Percentiles rank a stretch among this genome's conserved stretches.
Conservation (phyloP, 2,113 vertebrate genomes). For the Ceuthmochares aereus region DNA sequence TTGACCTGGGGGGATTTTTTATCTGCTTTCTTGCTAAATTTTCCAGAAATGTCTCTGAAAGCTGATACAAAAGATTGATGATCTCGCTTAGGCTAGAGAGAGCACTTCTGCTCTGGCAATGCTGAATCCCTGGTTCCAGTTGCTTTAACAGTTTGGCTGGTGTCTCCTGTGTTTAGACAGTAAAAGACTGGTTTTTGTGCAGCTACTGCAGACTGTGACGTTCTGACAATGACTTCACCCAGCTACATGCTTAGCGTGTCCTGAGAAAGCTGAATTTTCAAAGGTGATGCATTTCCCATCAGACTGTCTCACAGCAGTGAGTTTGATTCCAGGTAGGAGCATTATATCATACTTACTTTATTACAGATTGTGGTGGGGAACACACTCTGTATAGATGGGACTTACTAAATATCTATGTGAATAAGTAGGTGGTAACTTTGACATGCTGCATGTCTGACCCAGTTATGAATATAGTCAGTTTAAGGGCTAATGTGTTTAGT, state of each 20-base stretch:
- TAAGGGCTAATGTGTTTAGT: neutral
- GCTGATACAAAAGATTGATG: neutral
- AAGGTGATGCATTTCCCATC: neutral
- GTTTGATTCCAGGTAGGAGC: neutral
- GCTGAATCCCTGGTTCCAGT: neutral
- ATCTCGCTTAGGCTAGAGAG: neutral
- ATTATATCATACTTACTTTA: neutral
- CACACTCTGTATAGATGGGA: neutral
- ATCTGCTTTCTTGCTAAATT: neutral
- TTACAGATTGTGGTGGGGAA: neutral
- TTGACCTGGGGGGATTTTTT: neutral
- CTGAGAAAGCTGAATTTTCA: neutral
- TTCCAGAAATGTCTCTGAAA: neutral
- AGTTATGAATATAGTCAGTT: neutral
- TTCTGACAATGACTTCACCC: neutral
- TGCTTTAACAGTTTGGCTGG: neutral
- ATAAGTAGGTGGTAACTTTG: neutral
- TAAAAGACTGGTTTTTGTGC: neutral
- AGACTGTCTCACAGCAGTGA: neutral
- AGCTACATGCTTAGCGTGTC: neutral
- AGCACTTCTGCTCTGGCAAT: neutral
- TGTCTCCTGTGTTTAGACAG: neutral
- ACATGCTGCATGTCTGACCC: neutral
- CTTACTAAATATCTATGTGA: neutral
- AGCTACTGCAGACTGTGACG: neutral